These are phyloP conservation scores for Hyles lineata DNA, from an alignment of 2,888 invertebrate species.

Conservation along the genomic window DNA sequence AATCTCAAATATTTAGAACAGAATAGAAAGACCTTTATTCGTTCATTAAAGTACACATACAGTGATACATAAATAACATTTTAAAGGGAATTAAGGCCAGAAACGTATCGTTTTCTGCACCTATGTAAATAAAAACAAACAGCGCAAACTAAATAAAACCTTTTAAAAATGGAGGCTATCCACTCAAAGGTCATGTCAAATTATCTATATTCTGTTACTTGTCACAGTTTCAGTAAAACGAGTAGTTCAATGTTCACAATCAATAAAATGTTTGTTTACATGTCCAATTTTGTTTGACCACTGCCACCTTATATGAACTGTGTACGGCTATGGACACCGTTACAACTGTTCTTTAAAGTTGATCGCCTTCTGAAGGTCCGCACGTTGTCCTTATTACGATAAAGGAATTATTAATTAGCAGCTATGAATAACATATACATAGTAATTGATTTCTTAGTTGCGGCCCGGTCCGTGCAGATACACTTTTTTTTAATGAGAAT, in stretches of 20 bases:
- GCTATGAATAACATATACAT: background rate
- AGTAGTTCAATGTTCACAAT: background rate
- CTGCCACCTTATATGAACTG: background rate
- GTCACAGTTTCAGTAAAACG: background rate
- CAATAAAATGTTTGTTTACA: background rate
- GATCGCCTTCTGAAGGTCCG: background rate
- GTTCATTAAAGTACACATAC: too few relatives aligned
- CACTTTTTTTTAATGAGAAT: too few relatives aligned
- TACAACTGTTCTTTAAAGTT: background rate
- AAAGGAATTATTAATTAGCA: conserved; percentile 2
- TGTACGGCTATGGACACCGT: background rate
- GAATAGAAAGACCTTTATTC: too few relatives aligned
- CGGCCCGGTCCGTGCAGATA: too few relatives aligned
- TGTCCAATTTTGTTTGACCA: background rate
- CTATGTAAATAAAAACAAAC: too few relatives aligned
- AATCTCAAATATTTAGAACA: too few relatives aligned
- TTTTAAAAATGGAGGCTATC: too few relatives aligned
- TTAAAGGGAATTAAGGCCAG: too few relatives aligned
- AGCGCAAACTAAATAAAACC: too few relatives aligned
- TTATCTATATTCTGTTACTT: background rate
- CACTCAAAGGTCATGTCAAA: background rate
- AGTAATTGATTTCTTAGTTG: background rate
- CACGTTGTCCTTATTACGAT: background rate
- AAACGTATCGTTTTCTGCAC: too few relatives aligned
- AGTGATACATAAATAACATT: too few relatives aligned